phyloP scores from a whole-genome alignment of 1,140 invertebrate species.

The Muscidifurax raptorellus region DNA sequence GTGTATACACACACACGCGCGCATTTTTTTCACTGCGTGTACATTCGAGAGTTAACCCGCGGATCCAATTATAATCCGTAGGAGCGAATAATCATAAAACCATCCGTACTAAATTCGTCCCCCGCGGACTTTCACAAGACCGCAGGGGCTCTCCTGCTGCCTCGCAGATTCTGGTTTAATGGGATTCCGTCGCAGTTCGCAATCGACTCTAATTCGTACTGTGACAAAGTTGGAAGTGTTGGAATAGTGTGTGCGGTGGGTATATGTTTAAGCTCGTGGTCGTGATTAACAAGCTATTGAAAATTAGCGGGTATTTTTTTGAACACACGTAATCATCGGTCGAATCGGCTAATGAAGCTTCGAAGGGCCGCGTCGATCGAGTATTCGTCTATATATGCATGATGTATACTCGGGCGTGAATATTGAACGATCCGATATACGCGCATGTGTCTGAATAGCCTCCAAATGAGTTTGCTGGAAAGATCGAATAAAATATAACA shows the following conservation, averaged over 20 bases:
- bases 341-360: neutral
- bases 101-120: neutral
- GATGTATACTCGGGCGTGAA: neutral
- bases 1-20: neutral
- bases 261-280: too few species aligned
- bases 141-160: too few species aligned
- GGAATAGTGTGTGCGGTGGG: too few species aligned
- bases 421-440: neutral
- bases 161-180: neutral
- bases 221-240: too few species aligned
- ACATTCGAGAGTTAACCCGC: neutral
- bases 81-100: neutral
- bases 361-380: too few species aligned
- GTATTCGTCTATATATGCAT: neutral
- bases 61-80: neutral
- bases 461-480: neutral
- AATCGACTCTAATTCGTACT: too few species aligned
- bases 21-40: neutral
- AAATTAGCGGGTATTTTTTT: too few species aligned
- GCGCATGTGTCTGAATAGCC: neutral
- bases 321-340: too few species aligned
- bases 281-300: too few species aligned
- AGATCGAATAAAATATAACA: too few species aligned
- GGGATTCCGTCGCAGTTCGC: neutral
- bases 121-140: neutral